Evolutionary conservation across 1,140 invertebrate genomes (phyloP), one percentile per base, ranked within the genome.

Genomic region (Trypoxylus dichotomus): DNA sequence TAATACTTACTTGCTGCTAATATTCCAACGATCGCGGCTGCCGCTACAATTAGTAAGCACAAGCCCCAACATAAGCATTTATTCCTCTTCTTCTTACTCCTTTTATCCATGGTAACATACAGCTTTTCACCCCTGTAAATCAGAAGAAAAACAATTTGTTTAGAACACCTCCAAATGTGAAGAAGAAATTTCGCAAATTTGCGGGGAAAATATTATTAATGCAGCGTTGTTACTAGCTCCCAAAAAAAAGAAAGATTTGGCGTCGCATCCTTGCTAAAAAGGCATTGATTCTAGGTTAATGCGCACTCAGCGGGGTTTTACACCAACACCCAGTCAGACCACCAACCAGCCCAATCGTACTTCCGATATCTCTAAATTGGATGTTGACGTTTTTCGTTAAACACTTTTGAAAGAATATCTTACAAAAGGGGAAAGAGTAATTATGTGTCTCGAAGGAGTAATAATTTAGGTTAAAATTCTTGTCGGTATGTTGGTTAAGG

Each of bases 51-150:
- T 27, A 90, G 85, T 24, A 93, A 83, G 29, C 89, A 89, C 76
- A 89, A 85, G 72, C 88, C 89, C 92, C 92, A 93, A 81, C 92
- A 93, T 1, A 91, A 85, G 77, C 90, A 89, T 82, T 90, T 89
- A 83, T 90, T 91, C 87, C 91, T 91, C 37, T 90, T 91, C 77
- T 91, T 91, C 77, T 90, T 89, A 5, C 90, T 89, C 63, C 93
- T 87, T 83, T 94, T 94, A 83, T 94, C 93, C 83, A 93, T 93
- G 13, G 93, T 95, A 71, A 95, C 92, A 82, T 94, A 94, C 43
- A 95, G 84, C 84, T 95, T 95, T 85, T 94, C 93, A 75, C 93
- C 93, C 85, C 93, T 94, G 90, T 68, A 92, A 92, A 85, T 87
- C 75, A 77, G 47, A 76, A 25, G 72, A 41, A 15, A 74, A 74